Evolutionary conservation across 2,797 vertebrate species (phyloP), one percentile per base, ranked within the genome.

Genomic region (Astyanax mexicanus): DNA sequence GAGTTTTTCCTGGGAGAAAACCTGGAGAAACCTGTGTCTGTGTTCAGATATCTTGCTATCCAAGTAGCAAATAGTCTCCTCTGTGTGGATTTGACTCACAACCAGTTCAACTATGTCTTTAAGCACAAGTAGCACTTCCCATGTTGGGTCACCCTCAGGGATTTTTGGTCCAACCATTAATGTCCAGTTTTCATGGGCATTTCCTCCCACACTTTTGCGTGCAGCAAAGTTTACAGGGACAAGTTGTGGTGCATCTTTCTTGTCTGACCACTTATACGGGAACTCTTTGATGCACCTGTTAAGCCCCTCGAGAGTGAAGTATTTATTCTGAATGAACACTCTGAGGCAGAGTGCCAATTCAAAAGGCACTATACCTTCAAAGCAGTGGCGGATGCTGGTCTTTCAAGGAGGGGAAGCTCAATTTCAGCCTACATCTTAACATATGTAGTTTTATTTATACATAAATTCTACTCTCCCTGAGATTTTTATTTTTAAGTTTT

Each of bases 261-360:
- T 69, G 21, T 84, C 77, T 42, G 65, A 7, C 79, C 73, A 79
- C 68, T 70, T 80, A 29, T 80, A 75, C 7, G 67, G 72, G 58
- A 83, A 78, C 5, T 29, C 21, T 78, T 75, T 83, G 37, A 80
- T 80, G 23, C 35, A 25, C 74, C 68, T 75, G 44, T 80, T 83
- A 3, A 83, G 67, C 15, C 78, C 66, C 10, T 74, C 67, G 68
- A 83, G 72, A 57, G 79, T 79, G 51, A 81, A 79, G 40, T 73
- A 78, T 68, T 78, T 75, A 10, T 23, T 64, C 29, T 72, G 7
- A 57, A 69, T 78, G 27, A 69, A 79, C 19, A 57, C 58, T 17
- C n/a, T 32, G 12, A 71, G 37, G 19, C 66, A 69, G 25, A 55
- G 19, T 8, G 72, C 47, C 8, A 57, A 0, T 42, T 74, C 62